These are phyloP conservation scores for Brevimyrus niger DNA, from an alignment of 2,113 vertebrate species.

Conservation along the genomic window DNA sequence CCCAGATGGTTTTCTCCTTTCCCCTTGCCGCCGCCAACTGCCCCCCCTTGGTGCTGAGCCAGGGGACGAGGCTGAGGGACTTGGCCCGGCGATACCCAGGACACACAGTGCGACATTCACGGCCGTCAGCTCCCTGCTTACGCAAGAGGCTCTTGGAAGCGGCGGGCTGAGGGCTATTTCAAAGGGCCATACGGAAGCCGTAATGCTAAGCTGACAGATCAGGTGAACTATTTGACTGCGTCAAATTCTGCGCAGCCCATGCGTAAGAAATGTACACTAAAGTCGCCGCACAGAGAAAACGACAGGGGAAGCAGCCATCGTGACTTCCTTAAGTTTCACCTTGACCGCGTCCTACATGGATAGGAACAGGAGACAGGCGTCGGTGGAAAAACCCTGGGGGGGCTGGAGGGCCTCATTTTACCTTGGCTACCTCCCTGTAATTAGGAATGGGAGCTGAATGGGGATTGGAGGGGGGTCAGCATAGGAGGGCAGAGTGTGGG, in stretches of 20 bases:
- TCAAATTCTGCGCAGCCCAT: background rate
- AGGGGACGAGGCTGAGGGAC: background rate
- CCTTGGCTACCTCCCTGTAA: background rate
- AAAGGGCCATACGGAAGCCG: background rate
- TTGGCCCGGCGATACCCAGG: background rate
- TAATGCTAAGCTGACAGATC: conserved; percentile 11
- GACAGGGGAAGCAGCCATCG: background rate
- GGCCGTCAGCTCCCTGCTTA: background rate
- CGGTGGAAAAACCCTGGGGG: background rate
- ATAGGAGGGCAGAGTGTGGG: background rate
- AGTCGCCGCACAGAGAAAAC: background rate
- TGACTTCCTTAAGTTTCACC: background rate
- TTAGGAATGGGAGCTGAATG: background rate
- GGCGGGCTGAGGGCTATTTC: background rate
- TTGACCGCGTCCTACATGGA: background rate
- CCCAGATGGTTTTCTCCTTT: background rate
- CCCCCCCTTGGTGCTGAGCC: background rate
- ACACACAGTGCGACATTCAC: background rate
- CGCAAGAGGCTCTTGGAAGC: background rate
- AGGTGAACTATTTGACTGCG: too few relatives aligned
- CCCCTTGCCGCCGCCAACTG: background rate
- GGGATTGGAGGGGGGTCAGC: background rate
- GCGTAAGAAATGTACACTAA: background rate
- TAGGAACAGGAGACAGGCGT: background rate
- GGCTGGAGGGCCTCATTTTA: background rate